Evolutionary conservation across 2,113 vertebrate species (phyloP), one percentile per base, ranked within the genome.

Genomic region (Cephalophus harveyi): DNA sequence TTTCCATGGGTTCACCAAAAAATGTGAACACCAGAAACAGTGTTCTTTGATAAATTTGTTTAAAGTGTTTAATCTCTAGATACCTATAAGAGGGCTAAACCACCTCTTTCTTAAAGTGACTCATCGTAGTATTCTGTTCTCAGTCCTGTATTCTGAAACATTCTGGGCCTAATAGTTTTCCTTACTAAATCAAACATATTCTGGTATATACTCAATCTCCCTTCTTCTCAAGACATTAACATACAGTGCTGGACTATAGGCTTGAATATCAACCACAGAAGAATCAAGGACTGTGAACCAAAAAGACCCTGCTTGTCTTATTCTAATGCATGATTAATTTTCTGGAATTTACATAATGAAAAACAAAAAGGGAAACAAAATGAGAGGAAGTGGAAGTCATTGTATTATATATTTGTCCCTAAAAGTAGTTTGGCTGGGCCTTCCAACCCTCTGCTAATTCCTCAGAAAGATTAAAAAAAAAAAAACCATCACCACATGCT

Each of bases 311-410:
- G 89, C 87, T 97, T 96, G 98, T 98, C 95, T 87, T 97, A 92
- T 98, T 98, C 97, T 98, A 98, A 96, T 97, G 96, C 97, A 98
- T 98, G 98, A 98, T 98, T 98, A 98, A 97, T 98, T 98, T 98
- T 98, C 87, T 98, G 97, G 97, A 98, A 98, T 98, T 96, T 94
- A 96, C 92, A 97, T 90, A 92, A 95, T 97, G 94, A 97, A 91
- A 98, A 98, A 98, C 71, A 98, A 98, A 98, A 97, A 98, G 96
- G 96, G 97, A 98, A 98, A 98, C 95, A 97, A 98, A 91, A 89
- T 85, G 52, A 98, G 98, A 98, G 95, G 98, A 98, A 98, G 52
- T 50, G 59, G 88, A 85, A 98, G 88, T 97, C 97, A 97, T 55
- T 91, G 79, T 71, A 79, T 96, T 46, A 17, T 89, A 74, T 30